Percentiles rank a stretch among this genome's conserved stretches.
These are phyloP conservation scores for Macrophya annulata DNA, from an alignment of 2,888 invertebrate genomes.

Conservation along the genomic window DNA sequence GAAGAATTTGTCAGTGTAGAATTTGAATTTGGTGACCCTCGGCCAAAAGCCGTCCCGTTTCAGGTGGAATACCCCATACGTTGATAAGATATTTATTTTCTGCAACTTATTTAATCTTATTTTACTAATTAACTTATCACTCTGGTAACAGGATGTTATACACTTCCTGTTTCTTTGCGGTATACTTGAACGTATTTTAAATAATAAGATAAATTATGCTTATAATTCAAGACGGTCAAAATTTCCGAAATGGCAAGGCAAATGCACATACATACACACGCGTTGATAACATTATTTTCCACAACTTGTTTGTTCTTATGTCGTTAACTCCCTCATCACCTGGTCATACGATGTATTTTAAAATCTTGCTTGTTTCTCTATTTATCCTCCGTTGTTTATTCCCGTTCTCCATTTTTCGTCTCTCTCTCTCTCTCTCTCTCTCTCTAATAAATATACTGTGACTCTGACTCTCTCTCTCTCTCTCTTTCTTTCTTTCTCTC, in stretches of 20 bases:
- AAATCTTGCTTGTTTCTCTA: background rate
- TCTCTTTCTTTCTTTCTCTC: background rate
- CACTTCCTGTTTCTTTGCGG: background rate
- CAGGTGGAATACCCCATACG: background rate
- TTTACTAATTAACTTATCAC: background rate
- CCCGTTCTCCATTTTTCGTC: background rate
- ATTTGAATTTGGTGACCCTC: too few relatives aligned
- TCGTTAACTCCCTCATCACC: too few relatives aligned
- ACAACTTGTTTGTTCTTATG: too few relatives aligned
- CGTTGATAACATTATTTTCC: too few relatives aligned
- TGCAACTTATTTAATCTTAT: background rate
- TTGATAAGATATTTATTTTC: background rate
- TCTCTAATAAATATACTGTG: too few relatives aligned
- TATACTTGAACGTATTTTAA: background rate
- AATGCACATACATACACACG: too few relatives aligned
- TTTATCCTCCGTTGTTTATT: background rate
- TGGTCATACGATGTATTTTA: background rate
- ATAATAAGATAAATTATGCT: too few relatives aligned
- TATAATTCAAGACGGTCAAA: too few relatives aligned
- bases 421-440: background rate
- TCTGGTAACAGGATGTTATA: background rate
- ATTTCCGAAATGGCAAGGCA: too few relatives aligned
- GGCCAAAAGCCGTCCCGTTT: too few relatives aligned
- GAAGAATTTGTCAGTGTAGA: too few relatives aligned
- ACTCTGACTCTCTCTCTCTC: background rate